Percentiles rank a stretch among this genome's conserved stretches.
Evolutionary conservation across 2,888 invertebrate species (phyloP).

Genomic region (Dasypolia templi): DNA sequence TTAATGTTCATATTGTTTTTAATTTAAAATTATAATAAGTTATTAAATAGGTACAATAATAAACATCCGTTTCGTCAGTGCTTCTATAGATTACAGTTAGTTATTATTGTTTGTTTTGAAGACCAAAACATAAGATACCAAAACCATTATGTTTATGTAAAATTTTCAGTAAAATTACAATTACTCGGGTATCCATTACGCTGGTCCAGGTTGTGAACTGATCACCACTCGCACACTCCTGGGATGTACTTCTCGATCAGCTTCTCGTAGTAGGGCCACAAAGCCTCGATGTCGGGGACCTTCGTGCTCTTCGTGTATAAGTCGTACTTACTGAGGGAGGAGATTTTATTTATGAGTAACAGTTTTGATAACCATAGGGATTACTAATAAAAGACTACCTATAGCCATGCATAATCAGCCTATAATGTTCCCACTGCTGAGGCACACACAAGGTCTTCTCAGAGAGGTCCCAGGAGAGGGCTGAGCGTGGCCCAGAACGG

Average conservation of each 20-base stretch:
- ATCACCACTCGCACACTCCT: slow-evolving; percentile 93
- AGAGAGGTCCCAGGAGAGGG: no score
- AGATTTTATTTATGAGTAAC: neutral
- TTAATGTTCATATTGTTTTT: neutral
- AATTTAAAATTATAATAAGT: slow-evolving; percentile 3
- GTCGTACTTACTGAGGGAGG: slow-evolving; percentile 95
- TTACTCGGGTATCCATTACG: neutral
- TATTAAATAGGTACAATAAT: slow-evolving; percentile 9
- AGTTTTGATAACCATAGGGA: neutral
- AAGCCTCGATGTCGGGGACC: slow-evolving; percentile 95
- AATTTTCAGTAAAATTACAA: neutral
- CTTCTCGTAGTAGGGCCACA: slow-evolving; percentile 97
- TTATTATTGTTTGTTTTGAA: slow-evolving; percentile 1
- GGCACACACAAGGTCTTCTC: no score
- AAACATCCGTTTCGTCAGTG: neutral
- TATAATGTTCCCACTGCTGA: no score
- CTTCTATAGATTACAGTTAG: slow-evolving; percentile 21
- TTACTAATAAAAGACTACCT: neutral
- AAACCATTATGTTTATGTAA: no score
- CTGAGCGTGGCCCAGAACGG: no score
- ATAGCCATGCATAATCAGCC: no score
- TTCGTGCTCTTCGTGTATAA: slow-evolving; percentile 87
- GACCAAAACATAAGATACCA: slow-evolving; percentile 7
- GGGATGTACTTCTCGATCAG: slow-evolving; percentile 98
- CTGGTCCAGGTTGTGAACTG: no score